Conservation (phyloP, 2,888 invertebrate genomes). For the Trichogramma dendrolimi region DNA sequence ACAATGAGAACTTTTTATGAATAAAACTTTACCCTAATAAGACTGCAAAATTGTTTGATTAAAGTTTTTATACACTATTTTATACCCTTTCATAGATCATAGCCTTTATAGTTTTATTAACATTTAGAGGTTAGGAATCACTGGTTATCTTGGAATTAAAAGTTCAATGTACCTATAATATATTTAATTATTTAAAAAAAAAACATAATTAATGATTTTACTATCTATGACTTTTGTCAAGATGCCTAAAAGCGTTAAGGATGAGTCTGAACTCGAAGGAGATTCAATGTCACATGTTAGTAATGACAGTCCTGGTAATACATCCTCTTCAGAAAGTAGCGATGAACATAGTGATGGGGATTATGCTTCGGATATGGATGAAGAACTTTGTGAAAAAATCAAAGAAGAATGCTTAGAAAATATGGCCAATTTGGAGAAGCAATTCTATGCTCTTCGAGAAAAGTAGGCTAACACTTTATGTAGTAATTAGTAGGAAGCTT, state of each 20-base stretch:
- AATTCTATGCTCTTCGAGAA: slow-evolving; percentile 81
- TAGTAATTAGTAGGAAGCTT: not conserved
- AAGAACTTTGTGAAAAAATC: slow-evolving; percentile 81
- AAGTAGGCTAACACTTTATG: slow-evolving; percentile 58
- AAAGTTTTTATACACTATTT: too few species aligned
- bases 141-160: too few species aligned
- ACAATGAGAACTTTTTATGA: too few species aligned
- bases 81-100: too few species aligned
- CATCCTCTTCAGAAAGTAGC: slow-evolving; percentile 62
- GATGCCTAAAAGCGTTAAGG: slow-evolving; percentile 49
- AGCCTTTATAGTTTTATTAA: too few species aligned
- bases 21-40: too few species aligned
- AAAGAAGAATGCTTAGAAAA: slow-evolving; percentile 81
- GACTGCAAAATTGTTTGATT: too few species aligned
- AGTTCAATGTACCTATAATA: too few species aligned
- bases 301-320: slow-evolving; percentile 49
- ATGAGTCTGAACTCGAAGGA: slow-evolving; percentile 49
- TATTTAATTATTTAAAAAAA: too few species aligned
- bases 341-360: slow-evolving; percentile 74
- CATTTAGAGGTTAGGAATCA: too few species aligned
- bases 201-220: too few species aligned
- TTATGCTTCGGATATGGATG: slow-evolving; percentile 88
- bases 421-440: slow-evolving; percentile 81
- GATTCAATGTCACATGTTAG: slow-evolving; percentile 52
- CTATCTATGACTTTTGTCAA: slow-evolving; percentile 12